Percentiles rank a stretch among this genome's conserved stretches.
Conservation (phyloP, 2,888 invertebrate species). For the Spodoptera exigua region DNA sequence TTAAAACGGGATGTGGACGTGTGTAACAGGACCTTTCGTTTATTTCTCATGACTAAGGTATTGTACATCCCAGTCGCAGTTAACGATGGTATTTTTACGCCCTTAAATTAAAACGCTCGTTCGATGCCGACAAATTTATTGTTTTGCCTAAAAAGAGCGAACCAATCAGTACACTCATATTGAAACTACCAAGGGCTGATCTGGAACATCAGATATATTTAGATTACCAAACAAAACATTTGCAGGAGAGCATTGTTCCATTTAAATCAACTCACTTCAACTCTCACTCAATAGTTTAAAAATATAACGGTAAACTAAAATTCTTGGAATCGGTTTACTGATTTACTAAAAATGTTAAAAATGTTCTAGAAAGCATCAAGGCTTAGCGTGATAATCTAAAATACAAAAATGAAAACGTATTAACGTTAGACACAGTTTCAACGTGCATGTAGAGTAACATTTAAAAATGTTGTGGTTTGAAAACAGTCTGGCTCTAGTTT, state of each 20-base stretch:
- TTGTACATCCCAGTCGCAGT: constrained; percentile 54
- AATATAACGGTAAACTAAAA: constrained; percentile 33
- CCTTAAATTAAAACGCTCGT: constrained; percentile 30
- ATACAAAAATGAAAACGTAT: constrained; percentile 39
- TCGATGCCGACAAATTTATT: constrained; percentile 13
- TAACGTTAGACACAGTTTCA: constrained; percentile 36
- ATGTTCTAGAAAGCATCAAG: constrained; percentile 30
- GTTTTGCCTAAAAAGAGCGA: constrained; percentile 14
- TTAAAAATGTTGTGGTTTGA: background rate
- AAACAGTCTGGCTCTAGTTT: background rate
- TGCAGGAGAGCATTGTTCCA: constrained; percentile 49
- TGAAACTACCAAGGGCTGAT: constrained; percentile 20
- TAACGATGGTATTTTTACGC: constrained; percentile 44
- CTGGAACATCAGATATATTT: constrained; percentile 62
- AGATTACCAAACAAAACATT: constrained; percentile 62
- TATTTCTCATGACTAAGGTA: constrained; percentile 70
- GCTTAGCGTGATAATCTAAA: constrained; percentile 35
- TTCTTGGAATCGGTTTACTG: constrained; percentile 16
- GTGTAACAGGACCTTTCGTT: constrained; percentile 65
- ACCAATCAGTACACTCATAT: constrained; percentile 8
- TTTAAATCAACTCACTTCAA: constrained; percentile 14
- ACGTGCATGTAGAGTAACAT: constrained; percentile 30
- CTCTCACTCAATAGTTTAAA: constrained; percentile 23
- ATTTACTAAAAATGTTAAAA: constrained; percentile 26
- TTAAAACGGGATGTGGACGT: constrained; percentile 71